Percentiles rank a stretch among this genome's conserved stretches.
Evolutionary conservation across 2,113 vertebrate genomes (phyloP).

Genomic region (Clarias macrocephalus): DNA sequence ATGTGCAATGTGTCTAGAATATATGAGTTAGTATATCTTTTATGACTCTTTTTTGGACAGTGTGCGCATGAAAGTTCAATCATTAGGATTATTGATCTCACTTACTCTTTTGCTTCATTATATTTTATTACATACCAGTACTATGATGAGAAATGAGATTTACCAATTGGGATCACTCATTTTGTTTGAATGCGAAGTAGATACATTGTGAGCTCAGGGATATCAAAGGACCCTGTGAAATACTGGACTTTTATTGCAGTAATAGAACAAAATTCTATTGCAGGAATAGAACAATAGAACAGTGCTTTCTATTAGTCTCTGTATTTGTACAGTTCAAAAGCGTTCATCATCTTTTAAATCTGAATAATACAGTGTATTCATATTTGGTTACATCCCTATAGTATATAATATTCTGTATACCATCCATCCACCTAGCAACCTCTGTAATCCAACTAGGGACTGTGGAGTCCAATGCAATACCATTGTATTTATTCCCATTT

Average conservation of each 20-base stretch:
- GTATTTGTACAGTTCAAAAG: neutral
- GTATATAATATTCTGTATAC: neutral
- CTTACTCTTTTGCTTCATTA: neutral
- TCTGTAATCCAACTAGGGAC: too few species aligned
- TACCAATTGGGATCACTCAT: neutral
- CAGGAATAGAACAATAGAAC: neutral
- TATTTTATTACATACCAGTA: neutral
- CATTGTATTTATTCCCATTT: too few species aligned
- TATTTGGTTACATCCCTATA: neutral
- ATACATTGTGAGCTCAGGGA: neutral
- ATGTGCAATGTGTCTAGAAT: too few species aligned
- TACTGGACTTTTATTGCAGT: neutral
- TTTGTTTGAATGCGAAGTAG: neutral
- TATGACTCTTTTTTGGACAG: neutral
- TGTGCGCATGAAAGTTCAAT: neutral
- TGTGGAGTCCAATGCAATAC: too few species aligned
- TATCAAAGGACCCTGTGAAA: neutral
- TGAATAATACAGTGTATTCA: neutral
- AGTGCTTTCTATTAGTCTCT: neutral
- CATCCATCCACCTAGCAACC: too few species aligned
- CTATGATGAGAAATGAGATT: neutral
- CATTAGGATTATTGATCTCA: neutral
- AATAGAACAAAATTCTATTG: neutral
- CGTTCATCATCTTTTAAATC: neutral
- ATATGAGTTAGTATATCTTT: neutral